Conservation (phyloP, 2,797 vertebrate genomes). For the Lepilemur septentrionalis region DNA sequence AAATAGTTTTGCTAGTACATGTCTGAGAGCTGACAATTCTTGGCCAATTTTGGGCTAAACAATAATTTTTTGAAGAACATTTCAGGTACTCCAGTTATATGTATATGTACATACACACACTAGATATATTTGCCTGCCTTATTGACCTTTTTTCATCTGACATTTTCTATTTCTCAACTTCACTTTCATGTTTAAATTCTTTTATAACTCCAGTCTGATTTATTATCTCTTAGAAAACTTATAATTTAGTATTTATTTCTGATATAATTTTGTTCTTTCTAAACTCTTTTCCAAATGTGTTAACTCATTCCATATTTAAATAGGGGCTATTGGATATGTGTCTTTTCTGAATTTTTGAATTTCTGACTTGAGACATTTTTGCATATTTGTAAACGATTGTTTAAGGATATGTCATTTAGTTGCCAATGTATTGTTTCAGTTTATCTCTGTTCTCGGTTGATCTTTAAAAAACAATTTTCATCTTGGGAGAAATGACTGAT, state of each 20-base stretch:
- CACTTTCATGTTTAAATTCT: background rate
- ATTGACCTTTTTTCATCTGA: background rate
- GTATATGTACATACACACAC: background rate
- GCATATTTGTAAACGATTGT: background rate
- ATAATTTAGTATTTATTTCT: background rate
- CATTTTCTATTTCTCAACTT: background rate
- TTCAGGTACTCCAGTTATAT: background rate
- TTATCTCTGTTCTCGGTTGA: background rate
- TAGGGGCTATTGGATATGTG: background rate
- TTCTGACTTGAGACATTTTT: background rate
- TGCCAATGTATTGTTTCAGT: background rate
- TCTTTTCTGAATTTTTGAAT: background rate
- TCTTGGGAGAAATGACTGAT: background rate
- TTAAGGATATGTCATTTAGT: background rate
- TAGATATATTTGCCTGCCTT: background rate
- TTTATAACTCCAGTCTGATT: background rate
- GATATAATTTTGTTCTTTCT: background rate
- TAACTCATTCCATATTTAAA: background rate
- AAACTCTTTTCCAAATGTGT: background rate
- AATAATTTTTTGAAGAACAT: background rate
- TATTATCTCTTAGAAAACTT: background rate
- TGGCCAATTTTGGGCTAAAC: background rate
- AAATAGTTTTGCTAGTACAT: background rate
- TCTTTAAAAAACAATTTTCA: background rate
- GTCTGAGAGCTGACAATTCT: background rate